Evolutionary conservation across 2,797 vertebrate genomes (phyloP), one percentile per base, ranked within the genome.

Genomic region (Babyrousa celebensis): DNA sequence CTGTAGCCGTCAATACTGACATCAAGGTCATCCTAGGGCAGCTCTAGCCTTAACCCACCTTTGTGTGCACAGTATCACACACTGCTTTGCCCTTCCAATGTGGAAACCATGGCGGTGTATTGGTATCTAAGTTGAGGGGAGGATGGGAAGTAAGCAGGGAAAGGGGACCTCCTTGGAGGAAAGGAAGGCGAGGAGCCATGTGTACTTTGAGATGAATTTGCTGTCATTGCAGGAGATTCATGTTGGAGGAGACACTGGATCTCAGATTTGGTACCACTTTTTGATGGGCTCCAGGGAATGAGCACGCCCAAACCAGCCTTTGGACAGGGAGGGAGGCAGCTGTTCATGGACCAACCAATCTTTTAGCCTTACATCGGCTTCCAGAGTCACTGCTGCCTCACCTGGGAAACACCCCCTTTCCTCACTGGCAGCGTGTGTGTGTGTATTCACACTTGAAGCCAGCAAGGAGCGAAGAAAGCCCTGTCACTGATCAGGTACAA

Each of bases 1-100:
- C 95, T 89, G 95, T 95, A 96, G 96, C 77, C 98, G 97, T 98
- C 96, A 71, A 56, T 94, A 97, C 96, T 97, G 96, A 83, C 79
- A 96, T 90, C 96, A 95, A 98, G 97, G 97, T 96, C 96, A 97
- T 97, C 94, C 94, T 89, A 62, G 98, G 97, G 96, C 92, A 96
- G 96, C 91, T 97, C 94, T 94, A 83, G 92, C 23, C 32, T 96
- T 94, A 93, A 18, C 0, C 58, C 74, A 65, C 12, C 88, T 9
- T 56, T 23, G 89, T 0, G 96, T 96, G 96, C 95, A 91, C 72
- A 52, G 3, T 4, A 79, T 74, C 70, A n/a, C 92, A 18, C 0
- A 29, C 77, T 32, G 32, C 3, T 74, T 23, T 5, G 14, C 96
- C 96, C 92, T 96, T 93, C 88, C 16, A 0, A 60, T 65, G 97